Conservation (phyloP, 2,797 vertebrate species). For the Echeneis naucrates region DNA sequence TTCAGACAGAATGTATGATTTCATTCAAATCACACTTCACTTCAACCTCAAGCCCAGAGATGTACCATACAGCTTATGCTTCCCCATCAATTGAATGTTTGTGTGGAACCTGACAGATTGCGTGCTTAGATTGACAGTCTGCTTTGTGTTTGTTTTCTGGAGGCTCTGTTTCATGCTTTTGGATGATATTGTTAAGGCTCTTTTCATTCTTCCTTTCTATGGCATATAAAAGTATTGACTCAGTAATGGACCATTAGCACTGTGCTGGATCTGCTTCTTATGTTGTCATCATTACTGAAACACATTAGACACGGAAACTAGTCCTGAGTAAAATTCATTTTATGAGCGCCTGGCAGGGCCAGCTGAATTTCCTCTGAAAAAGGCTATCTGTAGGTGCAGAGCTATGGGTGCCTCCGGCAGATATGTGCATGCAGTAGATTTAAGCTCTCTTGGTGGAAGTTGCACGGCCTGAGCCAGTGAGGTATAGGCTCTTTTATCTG, state of each 20-base stretch:
- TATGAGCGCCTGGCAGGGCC: slow-evolving; percentile 40
- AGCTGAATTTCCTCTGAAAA: slow-evolving; percentile 31
- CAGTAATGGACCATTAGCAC: slow-evolving; percentile 70
- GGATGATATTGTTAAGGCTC: slow-evolving; percentile 34
- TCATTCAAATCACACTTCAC: slow-evolving; percentile 20
- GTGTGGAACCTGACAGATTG: slow-evolving; percentile 28
- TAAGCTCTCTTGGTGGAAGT: slow-evolving; percentile 35
- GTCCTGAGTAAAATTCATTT: slow-evolving; percentile 57
- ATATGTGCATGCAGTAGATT: slow-evolving; percentile 51
- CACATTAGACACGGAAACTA: slow-evolving; percentile 65
- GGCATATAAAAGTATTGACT: slow-evolving; percentile 56
- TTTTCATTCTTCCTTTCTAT: slow-evolving; percentile 37
- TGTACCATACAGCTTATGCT: not conserved
- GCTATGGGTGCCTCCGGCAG: slow-evolving; percentile 37
- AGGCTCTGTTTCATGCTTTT: slow-evolving; percentile 23
- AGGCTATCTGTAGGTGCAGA: slow-evolving; percentile 51
- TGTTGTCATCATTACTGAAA: slow-evolving; percentile 54
- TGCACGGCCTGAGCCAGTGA: slow-evolving; percentile 34
- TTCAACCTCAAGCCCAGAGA: not conserved
- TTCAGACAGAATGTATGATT: slow-evolving; percentile 19
- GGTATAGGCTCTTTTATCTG: slow-evolving; percentile 54
- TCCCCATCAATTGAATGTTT: slow-evolving; percentile 3
- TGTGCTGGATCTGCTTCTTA: slow-evolving; percentile 58
- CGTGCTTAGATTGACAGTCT: slow-evolving; percentile 36
- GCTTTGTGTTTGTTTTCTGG: slow-evolving; percentile 38